These are phyloP conservation scores for Sebastes fasciatus DNA, from an alignment of 2,113 vertebrate species.

Conservation along the genomic window DNA sequence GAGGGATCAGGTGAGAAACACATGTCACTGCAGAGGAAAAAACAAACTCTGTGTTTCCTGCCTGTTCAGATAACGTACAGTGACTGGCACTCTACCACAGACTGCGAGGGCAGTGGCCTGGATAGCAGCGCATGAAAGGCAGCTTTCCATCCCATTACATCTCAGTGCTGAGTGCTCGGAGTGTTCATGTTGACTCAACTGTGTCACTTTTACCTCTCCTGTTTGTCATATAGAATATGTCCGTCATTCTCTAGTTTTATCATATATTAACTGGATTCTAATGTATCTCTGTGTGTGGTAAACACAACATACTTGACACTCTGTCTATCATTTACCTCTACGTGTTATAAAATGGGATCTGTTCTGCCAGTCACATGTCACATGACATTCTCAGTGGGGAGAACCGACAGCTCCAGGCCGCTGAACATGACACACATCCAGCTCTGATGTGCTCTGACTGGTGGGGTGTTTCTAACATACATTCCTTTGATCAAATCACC, in stretches of 20 bases:
- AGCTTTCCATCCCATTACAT: conserved; percentile 75
- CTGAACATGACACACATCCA: conserved; percentile 36
- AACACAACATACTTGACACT: not conserved
- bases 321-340: not conserved
- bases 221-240: not conserved
- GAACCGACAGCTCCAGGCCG: conserved; percentile 40
- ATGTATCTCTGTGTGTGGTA: not conserved
- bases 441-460: conserved; percentile 28
- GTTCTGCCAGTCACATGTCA: conserved; percentile 33
- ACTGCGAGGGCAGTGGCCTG: conserved; percentile 70
- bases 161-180: conserved; percentile 58
- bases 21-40: conserved; percentile 31
- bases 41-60: conserved; percentile 50
- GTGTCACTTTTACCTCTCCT: conserved; percentile 31
- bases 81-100: conserved; percentile 55
- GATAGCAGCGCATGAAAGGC: conserved; percentile 63
- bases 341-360: conserved; percentile 21
- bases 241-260: not conserved
- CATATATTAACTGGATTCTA: not conserved
- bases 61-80: conserved; percentile 56
- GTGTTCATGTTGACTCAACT: conserved; percentile 36
- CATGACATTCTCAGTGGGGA: conserved; percentile 40
- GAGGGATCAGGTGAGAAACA: conserved; percentile 71
- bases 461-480: conserved; percentile 15
- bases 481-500: conserved; percentile 6